Evolutionary conservation across 2,113 vertebrate species (phyloP).

Genomic region (Panthera leo): DNA sequence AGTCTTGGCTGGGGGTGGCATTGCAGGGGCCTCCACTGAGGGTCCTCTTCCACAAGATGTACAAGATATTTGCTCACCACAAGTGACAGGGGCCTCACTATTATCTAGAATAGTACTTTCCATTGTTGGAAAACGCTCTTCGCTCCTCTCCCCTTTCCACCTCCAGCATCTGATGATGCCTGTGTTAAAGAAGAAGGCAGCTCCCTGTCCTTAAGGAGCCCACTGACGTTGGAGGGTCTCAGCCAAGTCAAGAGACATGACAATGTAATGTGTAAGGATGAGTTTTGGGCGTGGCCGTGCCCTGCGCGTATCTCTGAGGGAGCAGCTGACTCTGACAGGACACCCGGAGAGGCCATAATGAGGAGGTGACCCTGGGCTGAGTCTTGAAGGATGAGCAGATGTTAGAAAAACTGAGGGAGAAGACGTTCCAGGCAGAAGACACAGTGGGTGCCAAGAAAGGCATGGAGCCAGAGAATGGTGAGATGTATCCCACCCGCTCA

Average conservation of each 20-base stretch:
- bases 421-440: background rate
- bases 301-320: background rate
- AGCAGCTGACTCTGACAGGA: background rate
- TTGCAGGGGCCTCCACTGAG: background rate
- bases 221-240: background rate
- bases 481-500: accelerated
- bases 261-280: background rate
- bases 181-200: background rate
- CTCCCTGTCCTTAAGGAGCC: background rate
- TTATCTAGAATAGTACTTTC: background rate
- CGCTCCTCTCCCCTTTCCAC: background rate
- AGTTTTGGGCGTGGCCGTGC: background rate
- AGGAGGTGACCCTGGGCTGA: background rate
- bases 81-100: background rate
- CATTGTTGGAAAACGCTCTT: background rate
- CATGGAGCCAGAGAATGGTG: background rate
- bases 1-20: background rate
- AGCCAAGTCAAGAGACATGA: background rate
- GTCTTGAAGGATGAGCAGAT: background rate
- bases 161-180: background rate
- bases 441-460: background rate
- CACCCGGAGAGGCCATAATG: too few species aligned
- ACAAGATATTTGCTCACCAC: background rate
- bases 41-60: background rate
- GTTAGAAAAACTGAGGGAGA: background rate